These are phyloP conservation scores for Manis javanica DNA, from an alignment of 2,797 vertebrate species.

Conservation along the genomic window DNA sequence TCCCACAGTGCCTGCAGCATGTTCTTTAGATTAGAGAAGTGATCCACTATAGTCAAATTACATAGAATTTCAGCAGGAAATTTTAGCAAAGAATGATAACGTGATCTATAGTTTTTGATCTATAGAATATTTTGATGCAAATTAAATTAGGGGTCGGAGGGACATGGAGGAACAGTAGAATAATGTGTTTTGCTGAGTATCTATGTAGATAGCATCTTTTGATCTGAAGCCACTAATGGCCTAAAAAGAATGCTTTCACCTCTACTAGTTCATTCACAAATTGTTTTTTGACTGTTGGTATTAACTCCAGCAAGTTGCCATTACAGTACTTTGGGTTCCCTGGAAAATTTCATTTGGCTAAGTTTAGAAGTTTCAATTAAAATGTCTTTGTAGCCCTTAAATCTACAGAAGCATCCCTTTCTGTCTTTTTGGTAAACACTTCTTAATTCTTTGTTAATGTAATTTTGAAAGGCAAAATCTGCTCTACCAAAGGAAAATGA, in stretches of 20 bases:
- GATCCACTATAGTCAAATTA: background rate
- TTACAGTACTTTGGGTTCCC: background rate
- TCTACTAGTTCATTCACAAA: background rate
- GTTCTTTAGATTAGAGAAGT: constrained; percentile 5
- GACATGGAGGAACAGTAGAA: background rate
- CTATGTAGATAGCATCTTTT: background rate
- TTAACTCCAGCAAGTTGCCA: constrained; percentile 4
- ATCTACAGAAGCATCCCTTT: background rate
- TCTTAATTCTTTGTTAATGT: background rate
- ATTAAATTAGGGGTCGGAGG: background rate
- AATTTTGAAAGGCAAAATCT: constrained; percentile 46
- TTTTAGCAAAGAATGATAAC: constrained; percentile 24
- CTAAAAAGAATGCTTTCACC: background rate
- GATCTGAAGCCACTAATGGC: background rate
- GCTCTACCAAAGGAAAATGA: background rate
- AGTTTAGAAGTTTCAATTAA: constrained; percentile 7
- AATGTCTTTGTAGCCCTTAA: background rate
- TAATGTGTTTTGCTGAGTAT: background rate
- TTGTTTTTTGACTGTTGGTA: background rate
- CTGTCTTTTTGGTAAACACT: background rate
- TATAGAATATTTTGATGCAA: background rate
- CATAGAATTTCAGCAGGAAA: background rate
- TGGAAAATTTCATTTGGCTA: background rate
- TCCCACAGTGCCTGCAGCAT: background rate
- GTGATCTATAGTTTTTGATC: background rate